Percentiles rank a stretch among this genome's conserved stretches.
phyloP scores from a whole-genome alignment of 2,797 vertebrate genomes.

The Pteropus rufus region DNA sequence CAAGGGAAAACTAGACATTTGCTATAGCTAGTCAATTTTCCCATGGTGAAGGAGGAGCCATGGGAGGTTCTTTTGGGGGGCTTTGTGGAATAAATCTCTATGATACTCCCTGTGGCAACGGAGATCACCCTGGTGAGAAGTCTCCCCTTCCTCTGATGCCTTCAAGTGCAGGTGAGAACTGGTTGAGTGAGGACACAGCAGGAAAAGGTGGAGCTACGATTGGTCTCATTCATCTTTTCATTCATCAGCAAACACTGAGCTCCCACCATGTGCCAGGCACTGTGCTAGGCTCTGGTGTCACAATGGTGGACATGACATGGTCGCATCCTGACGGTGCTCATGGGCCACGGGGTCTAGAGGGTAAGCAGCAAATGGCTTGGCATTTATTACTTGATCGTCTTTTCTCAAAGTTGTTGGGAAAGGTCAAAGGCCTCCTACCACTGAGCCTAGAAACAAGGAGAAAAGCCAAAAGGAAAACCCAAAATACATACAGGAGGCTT shows the following conservation, averaged over 20 bases:
- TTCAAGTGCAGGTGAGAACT: background rate
- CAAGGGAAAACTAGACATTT: background rate
- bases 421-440: background rate
- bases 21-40: background rate
- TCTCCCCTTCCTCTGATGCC: background rate
- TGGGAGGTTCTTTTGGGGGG: background rate
- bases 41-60: background rate
- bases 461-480: background rate
- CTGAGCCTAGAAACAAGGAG: background rate
- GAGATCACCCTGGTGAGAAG: background rate
- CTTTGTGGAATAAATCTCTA: background rate
- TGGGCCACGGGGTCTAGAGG: background rate
- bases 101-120: background rate
- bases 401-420: background rate
- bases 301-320: accelerated
- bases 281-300: accelerated
- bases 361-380: background rate
- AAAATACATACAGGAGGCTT: conserved; percentile 88
- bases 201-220: background rate
- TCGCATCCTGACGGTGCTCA: accelerated
- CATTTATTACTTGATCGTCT: background rate
- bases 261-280: background rate
- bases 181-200: background rate
- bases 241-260: background rate
- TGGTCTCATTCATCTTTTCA: background rate